These are phyloP conservation scores for Neelides folsomi DNA, from an alignment of 2,888 invertebrate genomes.

Conservation along the genomic window DNA sequence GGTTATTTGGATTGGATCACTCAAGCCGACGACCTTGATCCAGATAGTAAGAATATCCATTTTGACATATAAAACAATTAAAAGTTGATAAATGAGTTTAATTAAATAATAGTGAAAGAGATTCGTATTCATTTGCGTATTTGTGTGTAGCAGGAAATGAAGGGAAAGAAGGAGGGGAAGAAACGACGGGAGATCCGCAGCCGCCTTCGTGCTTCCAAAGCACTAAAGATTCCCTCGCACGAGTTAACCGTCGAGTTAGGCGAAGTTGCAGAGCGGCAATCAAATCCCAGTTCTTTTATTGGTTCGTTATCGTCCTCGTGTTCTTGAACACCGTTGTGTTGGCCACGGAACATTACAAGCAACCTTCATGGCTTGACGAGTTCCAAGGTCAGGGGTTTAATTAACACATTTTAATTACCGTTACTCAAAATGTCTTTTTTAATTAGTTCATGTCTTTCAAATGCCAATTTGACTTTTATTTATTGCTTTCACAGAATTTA, in stretches of 20 bases:
- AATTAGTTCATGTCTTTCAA: neutral
- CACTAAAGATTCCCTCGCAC: neutral
- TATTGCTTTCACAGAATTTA: constrained; percentile 40
- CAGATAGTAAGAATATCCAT: constrained; percentile 34
- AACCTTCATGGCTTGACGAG: constrained; percentile 46
- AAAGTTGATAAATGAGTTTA: too few species aligned
- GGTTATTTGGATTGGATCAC: constrained; percentile 52
- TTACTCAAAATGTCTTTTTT: constrained; percentile 4
- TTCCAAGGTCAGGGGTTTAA: constrained; percentile 43
- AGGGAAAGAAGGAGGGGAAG: neutral
- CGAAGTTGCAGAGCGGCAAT: constrained; percentile 43
- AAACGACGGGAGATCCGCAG: neutral
- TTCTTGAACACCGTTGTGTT: constrained; percentile 46
- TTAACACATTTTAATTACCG: neutral
- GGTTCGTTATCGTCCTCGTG: constrained; percentile 40
- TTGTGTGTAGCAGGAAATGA: neutral
- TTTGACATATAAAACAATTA: too few species aligned
- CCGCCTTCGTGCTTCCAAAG: neutral
- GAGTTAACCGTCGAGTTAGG: constrained; percentile 40
- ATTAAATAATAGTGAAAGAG: too few species aligned
- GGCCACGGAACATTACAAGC: constrained; percentile 47
- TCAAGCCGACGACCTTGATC: constrained; percentile 47
- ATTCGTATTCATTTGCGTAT: too few species aligned
- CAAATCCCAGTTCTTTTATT: constrained; percentile 46
- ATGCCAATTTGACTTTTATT: neutral